A percentile compares a stretch with the other conserved stretches of the same genome.
Conservation (phyloP, 2,113 vertebrate genomes). For the Ranitomeya imitator region DNA sequence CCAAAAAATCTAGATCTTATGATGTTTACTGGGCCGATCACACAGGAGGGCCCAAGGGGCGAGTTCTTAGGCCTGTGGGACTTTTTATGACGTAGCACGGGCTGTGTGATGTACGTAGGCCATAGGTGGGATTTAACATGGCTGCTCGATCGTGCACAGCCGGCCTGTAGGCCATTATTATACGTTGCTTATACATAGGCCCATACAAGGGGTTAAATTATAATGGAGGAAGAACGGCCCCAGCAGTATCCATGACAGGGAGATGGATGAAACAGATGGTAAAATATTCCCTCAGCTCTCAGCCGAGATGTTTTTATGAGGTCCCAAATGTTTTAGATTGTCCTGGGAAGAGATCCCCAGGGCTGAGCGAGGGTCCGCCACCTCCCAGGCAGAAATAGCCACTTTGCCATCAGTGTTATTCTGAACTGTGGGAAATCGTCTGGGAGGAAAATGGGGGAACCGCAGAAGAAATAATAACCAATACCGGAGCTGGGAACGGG, state of each 20-base stretch:
- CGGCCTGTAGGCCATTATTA: background rate
- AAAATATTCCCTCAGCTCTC: slow-evolving; percentile 1
- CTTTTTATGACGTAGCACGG: no score
- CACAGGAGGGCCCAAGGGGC: background rate
- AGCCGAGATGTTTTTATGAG: slow-evolving; percentile 30
- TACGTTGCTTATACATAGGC: background rate
- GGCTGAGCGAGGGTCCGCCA: background rate
- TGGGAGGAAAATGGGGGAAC: background rate
- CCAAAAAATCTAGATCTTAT: no score
- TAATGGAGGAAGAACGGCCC: background rate
- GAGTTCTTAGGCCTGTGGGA: no score
- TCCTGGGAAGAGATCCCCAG: slow-evolving; percentile 27
- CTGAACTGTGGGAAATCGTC: slow-evolving; percentile 17
- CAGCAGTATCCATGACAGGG: background rate
- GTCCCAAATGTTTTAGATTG: slow-evolving; percentile 32
- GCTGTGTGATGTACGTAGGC: background rate
- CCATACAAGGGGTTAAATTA: background rate
- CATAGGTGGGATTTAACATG: background rate
- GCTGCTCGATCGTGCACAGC: background rate
- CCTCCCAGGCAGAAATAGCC: slow-evolving; percentile 21
- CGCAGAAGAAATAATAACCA: background rate
- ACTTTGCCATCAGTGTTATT: slow-evolving; percentile 14
- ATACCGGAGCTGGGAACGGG: background rate
- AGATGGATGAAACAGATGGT: slow-evolving; percentile 32
- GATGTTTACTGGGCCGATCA: no score